Conservation (phyloP, 2,888 invertebrate species). For the Ashinkailepas kermadecensis region DNA sequence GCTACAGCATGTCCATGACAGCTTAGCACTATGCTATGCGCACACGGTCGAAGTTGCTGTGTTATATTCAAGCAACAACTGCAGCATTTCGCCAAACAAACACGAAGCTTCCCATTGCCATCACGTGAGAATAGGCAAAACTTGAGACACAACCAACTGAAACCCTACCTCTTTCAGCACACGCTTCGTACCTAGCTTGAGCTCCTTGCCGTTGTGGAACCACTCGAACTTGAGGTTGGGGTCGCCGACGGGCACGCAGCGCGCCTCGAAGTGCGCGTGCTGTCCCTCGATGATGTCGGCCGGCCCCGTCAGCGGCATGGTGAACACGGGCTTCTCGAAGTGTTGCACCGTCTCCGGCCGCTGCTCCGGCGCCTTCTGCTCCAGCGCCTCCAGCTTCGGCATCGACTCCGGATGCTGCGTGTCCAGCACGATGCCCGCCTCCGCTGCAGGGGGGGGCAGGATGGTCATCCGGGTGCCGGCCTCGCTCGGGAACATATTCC, state of each 20-base stretch:
- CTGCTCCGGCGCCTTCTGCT: slow-evolving; percentile 55
- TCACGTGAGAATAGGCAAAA: too few relatives aligned
- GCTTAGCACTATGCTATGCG: too few relatives aligned
- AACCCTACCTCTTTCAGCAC: too few relatives aligned
- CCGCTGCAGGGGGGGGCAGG: slow-evolving; percentile 48
- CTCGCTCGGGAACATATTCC: too few relatives aligned
- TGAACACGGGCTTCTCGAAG: slow-evolving; percentile 88
- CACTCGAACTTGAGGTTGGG: slow-evolving; percentile 86
- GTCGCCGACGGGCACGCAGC: slow-evolving; percentile 90
- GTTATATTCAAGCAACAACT: too few relatives aligned
- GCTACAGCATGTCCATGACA: too few relatives aligned
- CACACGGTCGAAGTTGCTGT: too few relatives aligned
- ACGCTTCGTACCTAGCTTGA: slow-evolving; percentile 66
- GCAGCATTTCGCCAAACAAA: too few relatives aligned
- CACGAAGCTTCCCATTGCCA: too few relatives aligned
- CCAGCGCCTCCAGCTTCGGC: slow-evolving; percentile 77
- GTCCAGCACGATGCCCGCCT: slow-evolving; percentile 77
- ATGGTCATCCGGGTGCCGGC: too few relatives aligned
- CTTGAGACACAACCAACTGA: too few relatives aligned
- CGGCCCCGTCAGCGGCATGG: slow-evolving; percentile 75
- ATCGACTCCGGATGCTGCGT: slow-evolving; percentile 81
- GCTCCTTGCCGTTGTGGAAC: slow-evolving; percentile 88
- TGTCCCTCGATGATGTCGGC: slow-evolving; percentile 78
- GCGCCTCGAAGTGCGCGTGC: slow-evolving; percentile 80
- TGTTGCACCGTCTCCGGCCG: slow-evolving; percentile 46